Evolutionary conservation across 1,140 invertebrate genomes (phyloP), one percentile per base, ranked within the genome.

Genomic region (Drosophila seguyi): DNA sequence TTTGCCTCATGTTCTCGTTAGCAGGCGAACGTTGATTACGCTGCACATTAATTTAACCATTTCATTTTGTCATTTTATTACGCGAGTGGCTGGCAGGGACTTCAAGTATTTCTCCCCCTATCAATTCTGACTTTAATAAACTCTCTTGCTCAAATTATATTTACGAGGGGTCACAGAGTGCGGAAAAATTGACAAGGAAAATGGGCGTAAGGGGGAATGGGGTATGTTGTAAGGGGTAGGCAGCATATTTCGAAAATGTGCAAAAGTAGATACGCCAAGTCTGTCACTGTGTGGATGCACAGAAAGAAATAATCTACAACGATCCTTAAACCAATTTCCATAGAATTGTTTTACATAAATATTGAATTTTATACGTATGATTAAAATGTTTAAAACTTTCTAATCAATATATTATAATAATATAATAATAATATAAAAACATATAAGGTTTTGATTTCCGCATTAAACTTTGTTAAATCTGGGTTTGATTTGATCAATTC

Each of bases 181-280:
- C 53, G 36, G 48, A 59, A 79, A 79, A 68, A 88, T 72, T 56
- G 80, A 67, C 52, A 57, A 25, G 25, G 25, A 44, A 16, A 20
- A 18, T 16, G 25, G 38, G 38, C 31, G 18, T 18, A 16, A 18
- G 5, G 20, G 13, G 16, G 20, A 13, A 18, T 5, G 20, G 22
- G 55, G 25, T 60, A 57, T 74, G 39, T 25, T n/a, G n/a, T 16
- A 18, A 3, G 20, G 22, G 55, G 25, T 60, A 57, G 75, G 38
- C 56, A 62, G 25, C 74, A 72, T 81, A 79, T 82, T 79, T 79
- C 42, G 63, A 25, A 47, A 86, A 82, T 86, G 82, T 79, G 83
- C 63, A 41, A 74, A 90, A 77, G 84, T 93, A 93, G 93, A 91
- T 91, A 91, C 93, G 69, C 41, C 38, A 29, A 59, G 69, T 41